These are phyloP conservation scores for Cybosia mesomella DNA, from an alignment of 2,888 invertebrate species.

Conservation along the genomic window DNA sequence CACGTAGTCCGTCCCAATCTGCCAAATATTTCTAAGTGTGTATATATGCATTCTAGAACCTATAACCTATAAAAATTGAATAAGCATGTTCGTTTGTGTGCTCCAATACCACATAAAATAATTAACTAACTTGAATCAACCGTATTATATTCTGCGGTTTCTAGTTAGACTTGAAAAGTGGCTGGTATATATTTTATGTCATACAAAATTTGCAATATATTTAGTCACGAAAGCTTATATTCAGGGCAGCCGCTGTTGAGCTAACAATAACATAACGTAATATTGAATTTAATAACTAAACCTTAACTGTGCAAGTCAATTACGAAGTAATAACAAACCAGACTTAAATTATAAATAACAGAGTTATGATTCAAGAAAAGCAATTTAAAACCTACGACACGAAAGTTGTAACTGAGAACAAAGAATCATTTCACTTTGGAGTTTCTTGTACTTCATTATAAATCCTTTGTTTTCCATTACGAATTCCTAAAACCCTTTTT, in stretches of 20 bases:
- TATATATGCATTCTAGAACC: no score
- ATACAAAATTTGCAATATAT: neutral
- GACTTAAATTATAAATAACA: constrained; percentile 47
- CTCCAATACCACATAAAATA: neutral
- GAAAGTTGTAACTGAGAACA: constrained; percentile 36
- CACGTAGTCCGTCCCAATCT: no score
- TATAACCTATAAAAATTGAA: neutral
- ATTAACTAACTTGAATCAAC: constrained; percentile 1
- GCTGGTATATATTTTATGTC: neutral
- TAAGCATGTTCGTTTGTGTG: neutral
- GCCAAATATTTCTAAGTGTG: no score
- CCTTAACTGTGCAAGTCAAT: constrained; percentile 57
- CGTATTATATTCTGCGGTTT: neutral
- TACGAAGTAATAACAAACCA: constrained; percentile 57
- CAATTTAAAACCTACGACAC: constrained; percentile 36
- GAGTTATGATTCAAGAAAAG: constrained; percentile 42
- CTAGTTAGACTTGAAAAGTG: neutral
- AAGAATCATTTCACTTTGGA: constrained; percentile 43
- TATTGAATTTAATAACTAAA: constrained; percentile 39
- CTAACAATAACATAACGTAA: constrained; percentile 27
- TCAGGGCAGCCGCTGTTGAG: constrained; percentile 20
- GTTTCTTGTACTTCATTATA: constrained; percentile 46
- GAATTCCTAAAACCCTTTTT: constrained; percentile 50
- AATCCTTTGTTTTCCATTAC: constrained; percentile 51
- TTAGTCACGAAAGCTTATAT: constrained; percentile 10